Evolutionary conservation across 1,140 invertebrate genomes (phyloP), one percentile per base, ranked within the genome.

Genomic region (Lepidurus couesii): DNA sequence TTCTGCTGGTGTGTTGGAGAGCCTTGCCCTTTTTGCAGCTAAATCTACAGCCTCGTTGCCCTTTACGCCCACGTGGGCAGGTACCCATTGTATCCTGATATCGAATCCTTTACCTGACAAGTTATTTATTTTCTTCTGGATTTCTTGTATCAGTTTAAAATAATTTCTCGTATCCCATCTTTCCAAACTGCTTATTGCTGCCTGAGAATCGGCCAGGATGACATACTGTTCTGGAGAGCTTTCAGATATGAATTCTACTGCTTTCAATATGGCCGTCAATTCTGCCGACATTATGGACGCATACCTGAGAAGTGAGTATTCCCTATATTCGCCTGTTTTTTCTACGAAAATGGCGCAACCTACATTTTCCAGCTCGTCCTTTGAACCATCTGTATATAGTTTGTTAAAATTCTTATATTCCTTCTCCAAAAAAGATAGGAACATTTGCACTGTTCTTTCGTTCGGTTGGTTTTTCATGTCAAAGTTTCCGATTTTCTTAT

Each of bases 201-300:
- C 45, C 16, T 47, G 45, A 3, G 45, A 47, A 1, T 47, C 45
- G 16, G 45, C 9, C 16, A 47, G 45, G 45, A 47, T 47, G 87
- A 77, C 89, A 89, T 89, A 90, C 89, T 90, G 90, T 88, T 88
- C 87, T 87, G 87, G 88, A 88, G 86, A 87, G 24, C 24, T 1
- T 24, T 24, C 24, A 24, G 24, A 24, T 24, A 24, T 24, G 24
- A 0, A 24, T 0, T 24, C 24, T 24, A 24, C 24, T 24, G 24
- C 24, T 24, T 24, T 24, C 1, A 24, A 1, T 24, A 24, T 24
- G 24, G 24, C 24, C 24, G 24, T 24, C 24, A 24, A 24, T 24
- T 24, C 24, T 0, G 24, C 24, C 24, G 24, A 24, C 24, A 24
- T 24, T 24, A 24, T 24, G 24, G 24, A 24, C 24, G 24, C 24